Base-by-base conservation (phyloP, 2,113 vertebrate genomes). In the Scopus umbretta region DNA sequence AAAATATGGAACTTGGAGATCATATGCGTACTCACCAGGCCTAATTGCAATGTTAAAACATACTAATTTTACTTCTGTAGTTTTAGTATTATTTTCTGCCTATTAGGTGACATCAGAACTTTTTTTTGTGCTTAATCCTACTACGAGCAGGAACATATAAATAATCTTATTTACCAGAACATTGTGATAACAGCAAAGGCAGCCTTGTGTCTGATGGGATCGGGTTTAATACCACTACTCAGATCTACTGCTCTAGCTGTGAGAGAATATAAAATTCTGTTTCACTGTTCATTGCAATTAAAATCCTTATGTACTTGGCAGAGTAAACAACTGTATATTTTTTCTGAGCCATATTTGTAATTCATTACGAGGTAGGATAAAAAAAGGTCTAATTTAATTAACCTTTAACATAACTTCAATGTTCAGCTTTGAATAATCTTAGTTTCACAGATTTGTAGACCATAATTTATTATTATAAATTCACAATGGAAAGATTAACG, bases 81-180 rank as follows among this genome's bases (percentile, higher is more conserved):
- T 50, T 88, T 70, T 43, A 62, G 1, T 74, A 70, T 65, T 94
- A 16, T 80, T 90, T 87, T 68, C 6, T 7, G 3, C 7, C 7
- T 80, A 7, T 52, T 90, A 43, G 5, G 27, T 68, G 32, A 56
- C 7, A 47, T 32, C 13, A 88, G 30, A 65, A 42, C 6, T 23
- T 36, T 55, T 16, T 55, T 63, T 47, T 65, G 47, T 65, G 10
- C 13, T 47, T 42, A n/a, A 23, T n/a, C 10, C 23, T 65, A 52
- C 12, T 50, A 27, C 8, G 25, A 25, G 13, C 9, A n/a, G 43
- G 9, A n/a, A 11, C 18, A 53, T 50, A 52, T 4, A 83, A 67
- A 22, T 20, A 55, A 25, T 30, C 9, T 68, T 65, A 79, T 94
- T 96, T 96, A 97, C 81, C 72, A 75, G 91, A 90, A 97, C 6